Percentiles rank a stretch among this genome's conserved stretches.
phyloP scores from a whole-genome alignment of 2,113 vertebrate genomes.

The Climacteris rufus region DNA sequence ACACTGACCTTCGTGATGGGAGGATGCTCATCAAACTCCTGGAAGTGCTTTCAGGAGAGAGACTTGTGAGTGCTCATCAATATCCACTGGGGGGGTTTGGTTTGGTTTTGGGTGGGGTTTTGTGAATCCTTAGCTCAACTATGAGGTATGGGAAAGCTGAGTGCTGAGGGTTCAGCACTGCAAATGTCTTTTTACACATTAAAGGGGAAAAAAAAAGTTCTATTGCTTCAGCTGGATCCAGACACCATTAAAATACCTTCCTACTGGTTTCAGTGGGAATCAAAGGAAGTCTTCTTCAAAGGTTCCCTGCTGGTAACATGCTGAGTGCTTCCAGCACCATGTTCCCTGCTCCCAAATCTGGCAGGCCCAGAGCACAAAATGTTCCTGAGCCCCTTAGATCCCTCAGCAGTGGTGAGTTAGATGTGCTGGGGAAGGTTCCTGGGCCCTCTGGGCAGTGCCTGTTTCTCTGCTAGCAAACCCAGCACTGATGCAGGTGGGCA shows the following conservation, averaged over 20 bases:
- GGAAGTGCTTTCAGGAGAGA: conserved; percentile 92
- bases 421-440: background rate
- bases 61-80: conserved; percentile 76
- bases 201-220: background rate
- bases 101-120: background rate
- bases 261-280: background rate
- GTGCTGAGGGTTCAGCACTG: background rate
- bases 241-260: background rate
- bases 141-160: background rate
- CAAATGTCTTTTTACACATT: background rate
- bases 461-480: background rate
- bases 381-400: background rate
- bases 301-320: background rate
- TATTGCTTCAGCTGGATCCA: background rate
- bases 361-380: background rate
- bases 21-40: conserved; percentile 95
- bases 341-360: background rate
- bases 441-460: background rate
- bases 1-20: conserved; percentile 91
- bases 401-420: fast-evolving
- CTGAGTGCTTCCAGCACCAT: background rate
- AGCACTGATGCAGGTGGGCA: background rate
- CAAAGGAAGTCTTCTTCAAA: background rate
- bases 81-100: fast-evolving
- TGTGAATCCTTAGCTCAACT: background rate